A percentile compares a stretch with the other conserved stretches of the same genome.
Conservation (phyloP, 1,140 invertebrate genomes). For the Drosophila insularis region DNA sequence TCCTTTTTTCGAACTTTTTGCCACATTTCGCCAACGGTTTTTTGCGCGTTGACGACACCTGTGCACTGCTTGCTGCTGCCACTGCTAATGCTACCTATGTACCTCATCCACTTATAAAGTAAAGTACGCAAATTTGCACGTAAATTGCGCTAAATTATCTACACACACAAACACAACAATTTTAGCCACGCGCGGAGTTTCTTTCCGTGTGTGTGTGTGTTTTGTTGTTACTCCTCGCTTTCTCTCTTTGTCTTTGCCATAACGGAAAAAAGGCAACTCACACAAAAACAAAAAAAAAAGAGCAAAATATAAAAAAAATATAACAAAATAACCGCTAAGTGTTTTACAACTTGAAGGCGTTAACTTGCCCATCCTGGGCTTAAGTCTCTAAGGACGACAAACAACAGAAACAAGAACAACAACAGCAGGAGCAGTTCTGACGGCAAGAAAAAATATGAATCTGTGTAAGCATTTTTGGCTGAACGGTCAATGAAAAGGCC, state of each 20-base stretch:
- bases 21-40: conserved; percentile 27
- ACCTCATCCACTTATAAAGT: conserved; percentile 25
- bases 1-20: conserved; percentile 38
- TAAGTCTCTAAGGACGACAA: conserved; percentile 25
- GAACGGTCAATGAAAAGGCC: conserved; percentile 16
- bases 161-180: conserved; percentile 45
- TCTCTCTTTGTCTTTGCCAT: not conserved
- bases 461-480: conserved; percentile 58
- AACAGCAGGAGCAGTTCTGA: not conserved
- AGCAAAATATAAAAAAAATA: conserved; percentile 33
- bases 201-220: conserved; percentile 28
- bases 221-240: conserved; percentile 11
- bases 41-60: conserved; percentile 57
- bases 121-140: conserved; percentile 74
- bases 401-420: conserved; percentile 7
- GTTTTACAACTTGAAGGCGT: conserved; percentile 76
- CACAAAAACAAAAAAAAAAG: conserved; percentile 2
- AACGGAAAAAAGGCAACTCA: conserved; percentile 20
- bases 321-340: conserved; percentile 77
- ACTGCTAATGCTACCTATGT: conserved; percentile 8
- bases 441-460: conserved; percentile 39
- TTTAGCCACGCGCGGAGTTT: conserved; percentile 66
- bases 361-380: conserved; percentile 59
- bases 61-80: conserved; percentile 54
- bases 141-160: conserved; percentile 79